phyloP scores from a whole-genome alignment of 2,113 vertebrate species.

The Butorides virescens region DNA sequence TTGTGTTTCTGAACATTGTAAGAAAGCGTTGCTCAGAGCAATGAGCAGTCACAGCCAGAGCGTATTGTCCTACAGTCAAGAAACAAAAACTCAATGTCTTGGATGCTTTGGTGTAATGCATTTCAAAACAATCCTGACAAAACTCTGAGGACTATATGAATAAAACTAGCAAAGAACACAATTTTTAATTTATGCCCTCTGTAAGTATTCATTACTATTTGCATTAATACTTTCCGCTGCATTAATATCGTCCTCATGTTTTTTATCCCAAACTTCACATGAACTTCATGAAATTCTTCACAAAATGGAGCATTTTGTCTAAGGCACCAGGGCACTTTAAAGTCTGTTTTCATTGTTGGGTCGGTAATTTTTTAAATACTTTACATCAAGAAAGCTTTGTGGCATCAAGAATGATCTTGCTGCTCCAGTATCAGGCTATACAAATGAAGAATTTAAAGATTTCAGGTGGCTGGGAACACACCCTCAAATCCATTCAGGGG shows the following conservation, averaged over 20 bases:
- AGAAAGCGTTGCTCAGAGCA: background rate
- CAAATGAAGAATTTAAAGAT: background rate
- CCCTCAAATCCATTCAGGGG: background rate
- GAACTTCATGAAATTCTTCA: background rate
- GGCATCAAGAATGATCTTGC: background rate
- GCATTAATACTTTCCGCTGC: background rate
- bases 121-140: background rate
- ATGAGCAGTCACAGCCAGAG: background rate
- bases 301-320: background rate
- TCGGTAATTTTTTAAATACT: background rate
- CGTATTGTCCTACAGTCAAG: background rate
- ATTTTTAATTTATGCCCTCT: background rate
- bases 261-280: background rate
- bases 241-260: background rate
- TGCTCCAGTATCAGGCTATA: background rate
- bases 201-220: background rate
- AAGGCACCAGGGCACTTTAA: background rate
- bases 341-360: background rate
- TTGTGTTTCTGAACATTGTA: background rate
- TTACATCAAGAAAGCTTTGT: background rate
- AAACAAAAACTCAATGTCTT: background rate
- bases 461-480: background rate
- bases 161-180: background rate
- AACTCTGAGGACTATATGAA: background rate
- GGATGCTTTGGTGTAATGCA: background rate